phyloP scores from a whole-genome alignment of 2,113 vertebrate genomes.

The Gopherus flavomarginatus region DNA sequence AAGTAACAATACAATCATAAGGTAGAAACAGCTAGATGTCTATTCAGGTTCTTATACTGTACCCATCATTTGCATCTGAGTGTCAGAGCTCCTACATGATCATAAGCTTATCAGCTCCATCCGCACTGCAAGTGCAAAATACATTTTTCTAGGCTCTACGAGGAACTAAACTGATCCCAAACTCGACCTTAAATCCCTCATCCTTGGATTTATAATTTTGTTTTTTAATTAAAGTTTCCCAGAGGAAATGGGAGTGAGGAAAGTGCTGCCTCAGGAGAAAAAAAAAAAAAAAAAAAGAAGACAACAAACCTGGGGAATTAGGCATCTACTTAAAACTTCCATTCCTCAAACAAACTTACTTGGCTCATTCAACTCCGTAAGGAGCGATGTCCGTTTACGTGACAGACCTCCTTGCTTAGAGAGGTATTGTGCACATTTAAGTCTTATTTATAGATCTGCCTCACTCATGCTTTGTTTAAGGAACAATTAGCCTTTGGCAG shows the following conservation, averaged over 20 bases:
- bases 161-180: not conserved
- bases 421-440: not conserved
- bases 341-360: not conserved
- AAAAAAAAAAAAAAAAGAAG: not conserved
- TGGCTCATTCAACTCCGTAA: not conserved
- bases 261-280: not conserved
- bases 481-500: slow-evolving; percentile 64
- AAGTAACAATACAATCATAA: not conserved
- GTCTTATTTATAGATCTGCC: slow-evolving; percentile 29
- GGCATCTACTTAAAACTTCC: not conserved
- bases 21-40: not conserved
- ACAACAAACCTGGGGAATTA: not conserved
- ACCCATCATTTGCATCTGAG: not conserved
- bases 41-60: not conserved
- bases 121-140: not conserved
- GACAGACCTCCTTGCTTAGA: not conserved
- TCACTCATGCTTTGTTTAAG: slow-evolving; percentile 1
- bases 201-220: not conserved
- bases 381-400: rapidly evolving
- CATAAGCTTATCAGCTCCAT: not conserved
- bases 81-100: not conserved
- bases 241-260: rapidly evolving
- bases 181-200: not conserved
- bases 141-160: not conserved
- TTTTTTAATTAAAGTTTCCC: rapidly evolving